A percentile compares a stretch with the other conserved stretches of the same genome.
Evolutionary conservation across 2,797 vertebrate genomes (phyloP).

Genomic region (Acrossocheilus fasciatus): DNA sequence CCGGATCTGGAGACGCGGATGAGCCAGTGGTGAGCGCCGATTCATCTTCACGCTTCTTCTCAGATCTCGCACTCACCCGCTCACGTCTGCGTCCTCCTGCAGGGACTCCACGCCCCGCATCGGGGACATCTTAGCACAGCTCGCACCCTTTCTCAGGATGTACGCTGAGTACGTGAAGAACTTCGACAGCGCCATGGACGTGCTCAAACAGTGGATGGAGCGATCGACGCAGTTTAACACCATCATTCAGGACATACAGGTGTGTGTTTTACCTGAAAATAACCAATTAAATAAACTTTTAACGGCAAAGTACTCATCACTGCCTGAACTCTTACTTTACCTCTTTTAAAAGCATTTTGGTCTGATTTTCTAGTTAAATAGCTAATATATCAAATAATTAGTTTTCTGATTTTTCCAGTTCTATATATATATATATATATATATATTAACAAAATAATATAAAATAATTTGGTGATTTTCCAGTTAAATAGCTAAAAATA

Average conservation of each 20-base stretch:
- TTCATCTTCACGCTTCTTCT: neutral
- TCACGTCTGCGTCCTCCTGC: neutral
- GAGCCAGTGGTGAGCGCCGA: slow-evolving; percentile 80
- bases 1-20: slow-evolving; percentile 86
- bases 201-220: slow-evolving; percentile 84
- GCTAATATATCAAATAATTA: neutral
- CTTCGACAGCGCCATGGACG: slow-evolving; percentile 86
- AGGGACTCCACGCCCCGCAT: slow-evolving; percentile 83
- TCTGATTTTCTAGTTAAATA: neutral
- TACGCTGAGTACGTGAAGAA: slow-evolving; percentile 88
- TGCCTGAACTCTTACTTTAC: neutral
- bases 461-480: neutral
- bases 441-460: too few relatives aligned
- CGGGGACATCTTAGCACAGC: slow-evolving; percentile 85
- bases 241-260: slow-evolving; percentile 85
- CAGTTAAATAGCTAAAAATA: neutral
- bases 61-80: neutral
- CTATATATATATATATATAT: neutral
- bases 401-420: neutral
- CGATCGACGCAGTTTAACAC: slow-evolving; percentile 83
- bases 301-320: neutral
- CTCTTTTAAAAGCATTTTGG: too few relatives aligned
- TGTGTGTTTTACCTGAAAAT: slow-evolving; percentile 47
- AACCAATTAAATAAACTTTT: too few relatives aligned
- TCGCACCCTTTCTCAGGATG: slow-evolving; percentile 92